Evolutionary conservation across 2,888 invertebrate genomes (phyloP), one percentile per base, ranked within the genome.

Genomic region (Hypena proboscidalis): DNA sequence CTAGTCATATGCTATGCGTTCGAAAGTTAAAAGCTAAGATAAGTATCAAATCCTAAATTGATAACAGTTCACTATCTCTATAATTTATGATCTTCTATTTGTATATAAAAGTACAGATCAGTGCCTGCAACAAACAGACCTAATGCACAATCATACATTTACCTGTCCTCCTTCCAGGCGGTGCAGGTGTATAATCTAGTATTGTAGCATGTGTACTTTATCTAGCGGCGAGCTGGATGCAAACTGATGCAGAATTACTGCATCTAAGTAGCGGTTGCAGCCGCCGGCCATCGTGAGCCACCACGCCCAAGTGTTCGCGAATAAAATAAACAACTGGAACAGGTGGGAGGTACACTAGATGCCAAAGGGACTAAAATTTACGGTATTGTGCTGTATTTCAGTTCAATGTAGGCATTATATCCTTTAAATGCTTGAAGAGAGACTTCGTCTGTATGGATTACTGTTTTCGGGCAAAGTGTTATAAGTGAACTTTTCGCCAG

Each of bases 261-360:
- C 35, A 43, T 50, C 52, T 65, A 62, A 52, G 60, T 80, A 78
- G 80, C 67, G 51, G 73, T 78, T 72, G 71, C 67, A 67, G 66
- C 72, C 66, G 55, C 52, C 52, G 74, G 75, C 69, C 57, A 66
- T 84, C 86, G 85, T 87, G 87, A 78, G 62, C 51, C 46, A 58
- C 78, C 83, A 74, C 88, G 83, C 86, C 87, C 68, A 52, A 27
- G 35, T 47, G 38, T 52, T 35, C 37, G 46, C 48, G 60, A 51
- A 59, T 66, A 66, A 65, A 70, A 73, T 73, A 70, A 73, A 69
- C 70, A 71, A 69, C 56, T 44, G 42, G 20, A 23, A 33, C 40
- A 61, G 58, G 66, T 33, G 10, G 7, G 19, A 17, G 32, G 30
- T 53, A 60, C 45, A 56, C 52, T 25, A n/a, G n/a, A n/a, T n/a